Conservation (phyloP, 2,113 vertebrate species). For the Centrocercus urophasianus region DNA sequence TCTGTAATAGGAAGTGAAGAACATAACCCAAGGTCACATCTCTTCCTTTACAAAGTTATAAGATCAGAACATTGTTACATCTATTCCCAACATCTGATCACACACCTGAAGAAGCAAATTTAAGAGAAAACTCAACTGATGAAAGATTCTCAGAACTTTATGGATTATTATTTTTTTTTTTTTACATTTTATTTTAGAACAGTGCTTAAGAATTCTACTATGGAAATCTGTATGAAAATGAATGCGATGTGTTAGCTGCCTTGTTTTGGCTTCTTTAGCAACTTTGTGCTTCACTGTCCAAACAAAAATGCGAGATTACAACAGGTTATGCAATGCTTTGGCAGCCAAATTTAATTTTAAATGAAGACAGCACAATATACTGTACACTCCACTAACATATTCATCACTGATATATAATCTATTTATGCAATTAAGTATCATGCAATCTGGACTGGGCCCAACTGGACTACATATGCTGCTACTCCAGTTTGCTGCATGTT, state of each 20-base stretch:
- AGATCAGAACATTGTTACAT: neutral
- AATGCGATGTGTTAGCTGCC: slow-evolving; percentile 37
- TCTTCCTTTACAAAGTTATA: slow-evolving; percentile 43
- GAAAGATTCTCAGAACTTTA: neutral
- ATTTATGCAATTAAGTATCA: slow-evolving; percentile 65
- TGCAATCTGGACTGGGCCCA: slow-evolving; percentile 63
- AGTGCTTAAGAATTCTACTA: slow-evolving; percentile 29
- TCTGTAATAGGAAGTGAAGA: slow-evolving; percentile 2
- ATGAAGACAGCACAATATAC: slow-evolving; percentile 61
- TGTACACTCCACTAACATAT: slow-evolving; percentile 45
- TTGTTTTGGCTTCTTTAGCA: slow-evolving; percentile 51
- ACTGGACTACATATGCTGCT: slow-evolving; percentile 65
- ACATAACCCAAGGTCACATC: slow-evolving; percentile 32
- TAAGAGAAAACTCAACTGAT: neutral
- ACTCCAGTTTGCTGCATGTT: slow-evolving; percentile 55
- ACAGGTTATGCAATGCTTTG: slow-evolving; percentile 54
- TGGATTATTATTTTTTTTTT: neutral
- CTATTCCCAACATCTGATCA: neutral
- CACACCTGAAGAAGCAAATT: slow-evolving; percentile 6
- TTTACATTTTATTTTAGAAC: neutral
- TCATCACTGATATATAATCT: slow-evolving; percentile 54
- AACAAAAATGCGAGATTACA: slow-evolving; percentile 60
- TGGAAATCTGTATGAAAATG: slow-evolving; percentile 22
- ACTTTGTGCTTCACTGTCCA: slow-evolving; percentile 57
- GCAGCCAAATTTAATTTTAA: slow-evolving; percentile 30